Base-by-base conservation (phyloP, 2,888 invertebrate genomes). In the Piscicola geometra region DNA sequence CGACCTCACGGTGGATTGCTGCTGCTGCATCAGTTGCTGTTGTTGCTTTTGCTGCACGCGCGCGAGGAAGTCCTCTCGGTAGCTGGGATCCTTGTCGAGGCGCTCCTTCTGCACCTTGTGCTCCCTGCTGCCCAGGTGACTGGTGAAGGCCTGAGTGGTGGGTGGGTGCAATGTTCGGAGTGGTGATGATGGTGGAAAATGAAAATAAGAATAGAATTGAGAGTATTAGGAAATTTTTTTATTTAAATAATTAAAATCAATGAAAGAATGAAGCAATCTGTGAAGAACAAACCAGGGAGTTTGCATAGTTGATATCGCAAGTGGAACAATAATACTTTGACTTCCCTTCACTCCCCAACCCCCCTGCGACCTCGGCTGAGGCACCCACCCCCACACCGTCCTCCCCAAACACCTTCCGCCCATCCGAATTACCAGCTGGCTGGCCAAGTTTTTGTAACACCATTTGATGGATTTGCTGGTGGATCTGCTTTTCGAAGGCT, bases 241-340 rank as follows among this genome's bases (percentile, higher is more conserved):
- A 50, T 50, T 50, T 18, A 50, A 15, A 50, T 28, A 64, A 21
- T 64, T 30, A 64, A 30, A 64, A 3, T 64, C 30, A 64, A 12
- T 64, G 5, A 64, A 64, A 64, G 9, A 28, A 64, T 28, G 30
- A 64, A 64, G 64, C n/a, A 64, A 28, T n/a, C 64, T 28, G 35
- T 12, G 25, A 52, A 30, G 15, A 18, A 52, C 71, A 12, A 12
- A 71, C 71, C 71, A 71, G 56, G 3, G 71, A 71, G 28, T 71
- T 71, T 28, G 71, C 71, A 47, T 71, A 71, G 71, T 32, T 56
- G 30, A 71, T 50, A 50, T 71, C 71, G 28, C 71, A 71, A 25
- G 56, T 56, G 71, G 71, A 41, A 50, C 71, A 71, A 30, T 71
- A 71, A 50, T 36, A 71, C 71, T 71, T 71, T 33, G 71, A 52